Evolutionary conservation across 2,797 vertebrate species (phyloP).

Genomic region (Poecilia wingei): DNA sequence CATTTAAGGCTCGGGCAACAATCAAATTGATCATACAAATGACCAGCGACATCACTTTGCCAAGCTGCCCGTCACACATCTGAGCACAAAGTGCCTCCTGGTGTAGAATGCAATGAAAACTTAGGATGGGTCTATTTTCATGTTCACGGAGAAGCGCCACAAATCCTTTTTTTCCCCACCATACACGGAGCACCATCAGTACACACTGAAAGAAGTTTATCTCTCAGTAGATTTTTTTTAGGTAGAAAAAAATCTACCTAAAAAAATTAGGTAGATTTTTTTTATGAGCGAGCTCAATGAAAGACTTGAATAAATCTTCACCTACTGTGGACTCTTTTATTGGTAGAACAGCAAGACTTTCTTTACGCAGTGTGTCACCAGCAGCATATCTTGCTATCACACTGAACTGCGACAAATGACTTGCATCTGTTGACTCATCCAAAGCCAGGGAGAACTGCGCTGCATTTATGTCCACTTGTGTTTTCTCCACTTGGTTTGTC

Average conservation of each 20-base stretch:
- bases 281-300: constrained; percentile 43
- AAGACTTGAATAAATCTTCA: constrained; percentile 51
- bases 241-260: too few species aligned
- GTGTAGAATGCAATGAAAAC: constrained; percentile 2
- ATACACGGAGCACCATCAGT: constrained; percentile 4
- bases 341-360: constrained; percentile 54
- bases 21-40: background rate
- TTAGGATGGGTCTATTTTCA: background rate
- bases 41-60: background rate
- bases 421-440: too few species aligned
- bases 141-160: background rate
- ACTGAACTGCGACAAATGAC: constrained; percentile 41
- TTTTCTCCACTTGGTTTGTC: background rate
- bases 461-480: too few species aligned
- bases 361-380: constrained; percentile 45
- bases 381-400: constrained; percentile 33
- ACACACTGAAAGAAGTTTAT: constrained; percentile 20
- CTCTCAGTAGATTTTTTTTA: background rate
- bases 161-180: background rate
- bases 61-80: constrained; percentile 3
- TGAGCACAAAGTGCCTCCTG: constrained; percentile 12
- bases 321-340: constrained; percentile 49
- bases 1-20: background rate
- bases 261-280: constrained; percentile 25
- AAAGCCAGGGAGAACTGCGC: too few species aligned